These are phyloP conservation scores for Ceratina japonica DNA, from an alignment of 1,140 invertebrate genomes.

Conservation along the genomic window DNA sequence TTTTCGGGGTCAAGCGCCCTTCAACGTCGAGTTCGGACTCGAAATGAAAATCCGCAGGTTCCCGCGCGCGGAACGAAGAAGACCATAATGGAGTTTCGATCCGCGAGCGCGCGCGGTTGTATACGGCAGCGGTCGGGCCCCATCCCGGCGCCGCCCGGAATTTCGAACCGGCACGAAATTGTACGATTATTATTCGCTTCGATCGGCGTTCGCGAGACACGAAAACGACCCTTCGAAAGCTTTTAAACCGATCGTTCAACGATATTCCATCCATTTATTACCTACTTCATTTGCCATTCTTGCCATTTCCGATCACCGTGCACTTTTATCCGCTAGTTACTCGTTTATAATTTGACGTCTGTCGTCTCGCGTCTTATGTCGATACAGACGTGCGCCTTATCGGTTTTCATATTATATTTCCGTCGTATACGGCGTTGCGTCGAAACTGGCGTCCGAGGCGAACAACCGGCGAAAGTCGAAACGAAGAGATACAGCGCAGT, in stretches of 20 bases:
- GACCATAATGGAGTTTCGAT: constrained; percentile 26
- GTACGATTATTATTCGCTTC: constrained; percentile 10
- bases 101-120: too few species aligned
- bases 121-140: background rate
- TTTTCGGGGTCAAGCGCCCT: constrained; percentile 52
- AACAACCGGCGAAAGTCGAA: background rate
- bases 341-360: background rate
- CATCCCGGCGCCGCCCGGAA: background rate
- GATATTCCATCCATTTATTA: background rate
- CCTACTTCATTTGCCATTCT: background rate
- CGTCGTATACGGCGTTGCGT: background rate
- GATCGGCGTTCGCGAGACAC: background rate
- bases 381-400: too few species aligned
- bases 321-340: background rate
- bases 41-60: constrained; percentile 55
- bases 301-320: background rate
- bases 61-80: constrained; percentile 29
- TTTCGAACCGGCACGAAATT: background rate
- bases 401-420: too few species aligned
- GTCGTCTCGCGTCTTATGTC: too few species aligned
- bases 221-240: background rate
- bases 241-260: background rate
- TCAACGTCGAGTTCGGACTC: constrained; percentile 36
- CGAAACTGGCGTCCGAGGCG: background rate
- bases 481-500: background rate